Evolutionary conservation across 1,140 invertebrate species (phyloP).

Genomic region (Colletes gigas): DNA sequence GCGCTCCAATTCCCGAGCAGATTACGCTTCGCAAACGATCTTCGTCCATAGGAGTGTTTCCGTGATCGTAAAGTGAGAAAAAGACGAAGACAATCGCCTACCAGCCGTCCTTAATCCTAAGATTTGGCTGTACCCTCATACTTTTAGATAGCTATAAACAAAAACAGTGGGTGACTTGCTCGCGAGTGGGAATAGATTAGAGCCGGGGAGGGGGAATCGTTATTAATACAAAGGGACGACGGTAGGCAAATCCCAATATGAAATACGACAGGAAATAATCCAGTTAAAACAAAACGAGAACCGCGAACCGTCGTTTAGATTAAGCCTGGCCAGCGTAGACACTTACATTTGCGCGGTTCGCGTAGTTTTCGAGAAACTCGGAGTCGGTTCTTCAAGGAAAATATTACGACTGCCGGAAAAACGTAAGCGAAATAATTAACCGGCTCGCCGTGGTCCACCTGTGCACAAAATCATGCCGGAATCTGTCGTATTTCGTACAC

Average conservation of each 20-base stretch:
- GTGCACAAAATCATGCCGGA: conserved; percentile 53
- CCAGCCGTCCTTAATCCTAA: conserved; percentile 73
- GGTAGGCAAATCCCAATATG: conserved; percentile 76
- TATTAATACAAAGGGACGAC: conserved; percentile 74
- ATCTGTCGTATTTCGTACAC: conserved; percentile 22
- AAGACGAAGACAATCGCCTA: conserved; percentile 54
- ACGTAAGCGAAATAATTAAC: conserved; percentile 60
- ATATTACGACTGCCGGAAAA: conserved; percentile 33
- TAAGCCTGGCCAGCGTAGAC: conserved; percentile 50
- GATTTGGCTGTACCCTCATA: conserved; percentile 70
- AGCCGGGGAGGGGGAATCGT: conserved; percentile 53
- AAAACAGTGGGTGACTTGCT: conserved; percentile 63
- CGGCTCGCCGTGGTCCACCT: conserved; percentile 53
- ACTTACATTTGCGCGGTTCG: conserved; percentile 48
- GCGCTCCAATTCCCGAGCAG: conserved; percentile 28
- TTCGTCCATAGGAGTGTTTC: conserved; percentile 33
- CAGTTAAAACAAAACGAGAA: conserved; percentile 71
- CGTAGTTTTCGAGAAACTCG: conserved; percentile 37
- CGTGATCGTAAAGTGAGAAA: conserved; percentile 59
- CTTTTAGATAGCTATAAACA: conserved; percentile 64
- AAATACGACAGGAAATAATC: conserved; percentile 77
- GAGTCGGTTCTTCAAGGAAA: conserved; percentile 32
- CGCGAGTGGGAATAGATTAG: conserved; percentile 57
- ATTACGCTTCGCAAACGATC: conserved; percentile 55
- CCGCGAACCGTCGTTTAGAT: conserved; percentile 54